Base-by-base conservation (phyloP, 2,888 invertebrate genomes). In the Lingula anatina region DNA sequence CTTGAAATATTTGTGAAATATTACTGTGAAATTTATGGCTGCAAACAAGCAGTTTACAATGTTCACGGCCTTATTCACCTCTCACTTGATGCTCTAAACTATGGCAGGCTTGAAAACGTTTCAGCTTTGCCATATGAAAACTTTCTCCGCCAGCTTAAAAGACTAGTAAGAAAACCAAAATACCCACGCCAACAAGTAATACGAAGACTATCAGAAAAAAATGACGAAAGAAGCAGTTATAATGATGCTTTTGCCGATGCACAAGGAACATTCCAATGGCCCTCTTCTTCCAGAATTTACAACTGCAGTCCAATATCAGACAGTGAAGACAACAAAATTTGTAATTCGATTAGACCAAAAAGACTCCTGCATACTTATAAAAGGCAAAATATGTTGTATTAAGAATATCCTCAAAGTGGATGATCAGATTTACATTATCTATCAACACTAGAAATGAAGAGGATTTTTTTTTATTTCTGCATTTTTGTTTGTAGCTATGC, bases 61-160 rank as follows among this genome's bases (percentile, higher is more conserved):
- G 56, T 75, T n/a, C 75, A 77, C 54, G 60, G 61, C 43, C 50
- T 77, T 20, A 46, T 59, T 25, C 75, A 75, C 57, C 37, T 75
- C 26, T 57, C 65, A 21, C 62, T 62, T 45, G 73, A 76, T 50
- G 66, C 60, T 4, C 37, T 48, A 49, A 59, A 46, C 28, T 68
- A 62, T 54, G 73, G 74, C 9, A 31, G 47, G 21, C 54, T 73
- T 18, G 62, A 65, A 44, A 54, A 55, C 36, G 65, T 70, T 47
- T 64, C 57, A 44, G 62, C 71, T n/a, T 75, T 74, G 55, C 60
- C 64, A 5, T 75, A 68, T 60, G 71, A 75, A 56, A 71, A 62
- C 42, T 55, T 56, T 31, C 52, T 74, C 46, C 62, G 62, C 49
- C 40, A 42, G 21, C 18, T 66, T 5, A 52, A 52, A 46, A 44